These are phyloP conservation scores for Pelecanoides urinatrix DNA, from an alignment of 2,113 vertebrate genomes.

Conservation along the genomic window DNA sequence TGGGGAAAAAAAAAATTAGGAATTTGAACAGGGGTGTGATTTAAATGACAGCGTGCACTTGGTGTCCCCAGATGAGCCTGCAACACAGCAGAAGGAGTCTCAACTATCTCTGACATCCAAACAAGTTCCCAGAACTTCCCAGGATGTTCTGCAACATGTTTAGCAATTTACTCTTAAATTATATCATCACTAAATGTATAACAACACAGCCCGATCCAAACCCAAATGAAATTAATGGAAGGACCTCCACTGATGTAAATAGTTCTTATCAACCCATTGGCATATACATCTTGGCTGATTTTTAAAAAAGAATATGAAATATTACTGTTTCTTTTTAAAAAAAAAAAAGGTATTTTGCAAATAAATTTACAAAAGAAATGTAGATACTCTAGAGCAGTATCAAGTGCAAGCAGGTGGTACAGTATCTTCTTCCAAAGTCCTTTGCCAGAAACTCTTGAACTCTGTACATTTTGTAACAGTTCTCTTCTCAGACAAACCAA, in stretches of 20 bases:
- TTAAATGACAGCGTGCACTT: neutral
- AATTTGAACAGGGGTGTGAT: neutral
- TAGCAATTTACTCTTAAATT: neutral
- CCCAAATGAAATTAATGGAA: neutral
- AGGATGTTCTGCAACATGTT: neutral
- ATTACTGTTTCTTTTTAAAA: neutral
- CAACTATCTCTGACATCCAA: neutral
- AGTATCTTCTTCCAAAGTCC: neutral
- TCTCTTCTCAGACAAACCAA: neutral
- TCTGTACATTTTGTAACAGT: neutral
- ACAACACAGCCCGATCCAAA: neutral
- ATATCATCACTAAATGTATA: neutral
- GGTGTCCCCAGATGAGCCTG: neutral
- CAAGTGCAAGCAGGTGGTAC: neutral
- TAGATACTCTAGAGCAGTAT: neutral
- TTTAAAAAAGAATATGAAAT: neutral
- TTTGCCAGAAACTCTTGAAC: slow-evolving; percentile 10
- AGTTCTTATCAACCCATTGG: neutral
- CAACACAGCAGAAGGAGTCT: neutral
- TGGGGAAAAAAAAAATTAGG: neutral
- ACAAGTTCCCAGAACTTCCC: neutral
- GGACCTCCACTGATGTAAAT: neutral
- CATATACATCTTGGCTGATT: neutral
- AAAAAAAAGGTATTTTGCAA: neutral
- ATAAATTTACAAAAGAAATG: neutral